Conservation (phyloP, 2,888 invertebrate genomes). For the Nephrotoma flavescens region DNA sequence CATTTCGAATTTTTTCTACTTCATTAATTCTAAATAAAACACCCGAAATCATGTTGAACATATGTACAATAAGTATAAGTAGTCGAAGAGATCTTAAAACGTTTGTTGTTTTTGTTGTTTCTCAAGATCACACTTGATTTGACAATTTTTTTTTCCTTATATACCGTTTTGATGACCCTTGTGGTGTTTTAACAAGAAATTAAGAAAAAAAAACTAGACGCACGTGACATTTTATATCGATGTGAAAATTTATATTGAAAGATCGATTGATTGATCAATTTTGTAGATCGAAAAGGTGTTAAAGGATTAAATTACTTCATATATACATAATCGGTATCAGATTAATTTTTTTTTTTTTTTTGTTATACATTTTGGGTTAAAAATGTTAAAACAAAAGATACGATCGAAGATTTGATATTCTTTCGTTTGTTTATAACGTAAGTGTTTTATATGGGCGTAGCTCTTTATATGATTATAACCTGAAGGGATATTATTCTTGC, state of each 20-base stretch:
- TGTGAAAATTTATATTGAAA: background rate
- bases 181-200: background rate
- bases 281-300: background rate
- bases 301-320: background rate
- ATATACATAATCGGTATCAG: background rate
- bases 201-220: background rate
- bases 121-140: conserved; percentile 1
- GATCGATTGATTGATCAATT: background rate
- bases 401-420: background rate
- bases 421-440: background rate
- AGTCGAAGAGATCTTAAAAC: background rate
- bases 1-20: background rate
- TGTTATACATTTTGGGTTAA: background rate
- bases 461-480: background rate
- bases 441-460: conserved; percentile 1
- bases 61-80: background rate
- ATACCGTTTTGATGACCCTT: background rate
- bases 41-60: conserved; percentile 5
- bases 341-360: background rate
- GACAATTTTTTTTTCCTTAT: background rate
- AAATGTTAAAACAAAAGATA: background rate
- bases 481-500: background rate
- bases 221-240: background rate
- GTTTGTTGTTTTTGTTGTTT: background rate
- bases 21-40: background rate